Evolutionary conservation across 2,113 vertebrate genomes (phyloP).

Genomic region (Neomonachus schauinslandi): DNA sequence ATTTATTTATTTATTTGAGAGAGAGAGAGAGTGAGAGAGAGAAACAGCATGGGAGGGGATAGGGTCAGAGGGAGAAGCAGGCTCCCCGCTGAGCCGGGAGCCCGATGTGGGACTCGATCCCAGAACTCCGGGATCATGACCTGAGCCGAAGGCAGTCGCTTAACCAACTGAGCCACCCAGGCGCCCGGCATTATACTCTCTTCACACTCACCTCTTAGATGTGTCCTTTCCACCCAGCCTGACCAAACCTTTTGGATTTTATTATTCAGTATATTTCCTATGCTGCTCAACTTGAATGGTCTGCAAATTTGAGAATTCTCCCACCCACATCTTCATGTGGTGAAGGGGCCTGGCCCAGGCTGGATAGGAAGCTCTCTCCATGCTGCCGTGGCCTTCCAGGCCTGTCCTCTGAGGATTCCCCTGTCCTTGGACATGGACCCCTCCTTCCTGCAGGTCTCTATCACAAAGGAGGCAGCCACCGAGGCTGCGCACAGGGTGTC

Average conservation of each 20-base stretch:
- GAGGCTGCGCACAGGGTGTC: neutral
- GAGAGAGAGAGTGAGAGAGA: too few species aligned
- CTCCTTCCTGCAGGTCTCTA: neutral
- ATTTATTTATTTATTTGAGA: too few species aligned
- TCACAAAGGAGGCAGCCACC: neutral
- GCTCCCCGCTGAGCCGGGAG: too few species aligned
- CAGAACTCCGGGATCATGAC: too few species aligned
- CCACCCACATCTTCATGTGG: neutral
- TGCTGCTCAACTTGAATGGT: neutral
- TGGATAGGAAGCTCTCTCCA: neutral
- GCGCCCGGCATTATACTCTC: neutral
- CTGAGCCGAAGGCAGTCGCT: too few species aligned
- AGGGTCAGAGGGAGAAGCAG: too few species aligned
- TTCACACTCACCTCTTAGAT: neutral
- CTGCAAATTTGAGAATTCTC: neutral
- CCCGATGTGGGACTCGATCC: too few species aligned
- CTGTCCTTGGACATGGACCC: accelerated
- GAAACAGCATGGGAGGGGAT: too few species aligned
- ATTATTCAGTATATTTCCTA: neutral
- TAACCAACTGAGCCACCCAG: too few species aligned
- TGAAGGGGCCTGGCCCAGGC: neutral
- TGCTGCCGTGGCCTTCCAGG: neutral
- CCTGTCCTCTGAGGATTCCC: neutral
- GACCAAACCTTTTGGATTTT: neutral
- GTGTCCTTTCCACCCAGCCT: too few species aligned